Percentiles rank a stretch among this genome's conserved stretches.
Conservation (phyloP, 2,797 vertebrate species). For the Galago senegalensis region DNA sequence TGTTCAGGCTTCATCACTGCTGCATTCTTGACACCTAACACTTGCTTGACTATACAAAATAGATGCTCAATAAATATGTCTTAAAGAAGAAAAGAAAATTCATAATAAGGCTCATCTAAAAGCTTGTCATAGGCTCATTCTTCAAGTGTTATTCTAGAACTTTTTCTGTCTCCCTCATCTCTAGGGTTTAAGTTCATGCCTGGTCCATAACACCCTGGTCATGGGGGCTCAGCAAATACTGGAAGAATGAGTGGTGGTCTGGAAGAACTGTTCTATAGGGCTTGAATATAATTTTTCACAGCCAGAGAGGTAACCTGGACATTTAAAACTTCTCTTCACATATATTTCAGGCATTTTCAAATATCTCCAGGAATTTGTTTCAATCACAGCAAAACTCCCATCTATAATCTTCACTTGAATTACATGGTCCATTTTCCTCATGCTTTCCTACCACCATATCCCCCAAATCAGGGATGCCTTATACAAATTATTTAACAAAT, state of each 20-base stretch:
- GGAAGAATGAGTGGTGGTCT: background rate
- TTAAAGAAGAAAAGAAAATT: background rate
- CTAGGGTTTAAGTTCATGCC: background rate
- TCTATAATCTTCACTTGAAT: slow-evolving; percentile 1
- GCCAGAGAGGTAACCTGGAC: background rate
- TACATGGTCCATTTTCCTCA: background rate
- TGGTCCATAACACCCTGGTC: background rate
- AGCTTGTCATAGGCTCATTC: background rate
- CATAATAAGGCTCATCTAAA: background rate
- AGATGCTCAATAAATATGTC: background rate
- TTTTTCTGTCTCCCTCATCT: background rate
- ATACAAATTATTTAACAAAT: background rate
- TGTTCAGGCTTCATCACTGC: background rate
- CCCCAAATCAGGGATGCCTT: background rate
- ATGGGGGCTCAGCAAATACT: background rate
- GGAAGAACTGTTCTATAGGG: background rate
- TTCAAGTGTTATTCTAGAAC: background rate
- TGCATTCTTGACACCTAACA: background rate
- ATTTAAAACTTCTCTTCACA: background rate
- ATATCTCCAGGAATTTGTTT: slow-evolving; percentile 16
- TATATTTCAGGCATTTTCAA: background rate
- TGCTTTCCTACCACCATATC: background rate
- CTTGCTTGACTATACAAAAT: background rate
- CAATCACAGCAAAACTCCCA: background rate
- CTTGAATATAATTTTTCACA: background rate